Base-by-base conservation (phyloP, 2,797 vertebrate genomes). In the Brachyrhaphis roseni region DNA sequence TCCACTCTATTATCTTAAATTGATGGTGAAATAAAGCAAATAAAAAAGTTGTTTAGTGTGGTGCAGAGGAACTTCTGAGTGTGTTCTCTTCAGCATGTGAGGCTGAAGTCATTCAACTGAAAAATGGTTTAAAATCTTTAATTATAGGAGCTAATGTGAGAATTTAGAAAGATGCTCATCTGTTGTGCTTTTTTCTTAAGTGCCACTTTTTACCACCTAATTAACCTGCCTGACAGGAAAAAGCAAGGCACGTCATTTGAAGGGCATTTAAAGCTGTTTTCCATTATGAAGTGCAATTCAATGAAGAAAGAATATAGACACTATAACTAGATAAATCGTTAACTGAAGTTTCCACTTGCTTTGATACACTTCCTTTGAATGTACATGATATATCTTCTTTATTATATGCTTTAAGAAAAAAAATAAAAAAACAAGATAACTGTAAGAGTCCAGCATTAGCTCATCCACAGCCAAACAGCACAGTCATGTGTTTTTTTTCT, bases 41-140 rank as follows among this genome's bases (percentile, higher is more conserved):
- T 26, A 79, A 31, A 62, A 68, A 75, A 46, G 6, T 71, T 46
- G 77, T 75, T 11, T 23, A 39, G 45, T 53, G 8, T 75, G 23
- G 76, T 81, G 13, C 15, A 47, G 46, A 72, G 71, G 72, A 77
- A 43, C 51, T n/a, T 75, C 75, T 73, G 70, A 74, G 16, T 81
- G 55, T 79, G 55, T 49, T 88, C 12, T 26, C 74, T 73, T 23
- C 74, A 8, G 78, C 77, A 78, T 76, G 78, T 16, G 2, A 74
- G 78, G 78, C 87, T 87, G 85, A 90, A 90, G 39, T 77, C 6
- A 1, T 80, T 83, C 62, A 86, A 59, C 76, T 84, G 43, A 34
- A 72, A 78, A 79, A 87, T 49, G 78, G 76, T 59, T 83, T 73
- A 2, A 78, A 81, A 85, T 90, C 71, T 45, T 83, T 93, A 87